These are phyloP conservation scores for Drosophila putrida DNA, from an alignment of 2,888 invertebrate genomes.

Conservation along the genomic window DNA sequence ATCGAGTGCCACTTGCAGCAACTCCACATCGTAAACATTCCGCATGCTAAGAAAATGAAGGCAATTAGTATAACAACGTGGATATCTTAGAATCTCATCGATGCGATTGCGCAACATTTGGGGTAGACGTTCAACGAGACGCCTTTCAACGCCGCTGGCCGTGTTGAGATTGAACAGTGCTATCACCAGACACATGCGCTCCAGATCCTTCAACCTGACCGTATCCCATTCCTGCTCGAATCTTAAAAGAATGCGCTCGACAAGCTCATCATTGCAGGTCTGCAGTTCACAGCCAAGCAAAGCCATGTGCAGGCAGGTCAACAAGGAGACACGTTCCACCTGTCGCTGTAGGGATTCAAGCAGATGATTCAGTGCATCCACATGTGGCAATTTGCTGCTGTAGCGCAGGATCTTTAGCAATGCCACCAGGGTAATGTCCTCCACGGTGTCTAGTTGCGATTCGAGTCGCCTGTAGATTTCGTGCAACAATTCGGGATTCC, in stretches of 20 bases:
- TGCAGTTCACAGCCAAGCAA: conserved; percentile 87
- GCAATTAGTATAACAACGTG: conserved; percentile 88
- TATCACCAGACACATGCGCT: conserved; percentile 88
- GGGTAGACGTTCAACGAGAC: conserved; percentile 85
- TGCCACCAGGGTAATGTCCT: conserved; percentile 89
- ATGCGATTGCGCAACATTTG: conserved; percentile 86
- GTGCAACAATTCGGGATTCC: conserved; percentile 86
- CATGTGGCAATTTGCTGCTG: conserved; percentile 86
- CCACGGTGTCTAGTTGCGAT: conserved; percentile 86
- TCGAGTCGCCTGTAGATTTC: conserved; percentile 87
- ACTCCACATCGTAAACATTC: conserved; percentile 87
- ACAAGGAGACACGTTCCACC: conserved; percentile 87
- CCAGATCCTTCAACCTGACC: conserved; percentile 90
- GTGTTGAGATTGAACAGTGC: conserved; percentile 88
- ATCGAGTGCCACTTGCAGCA: conserved; percentile 87
- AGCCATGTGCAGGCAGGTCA: conserved; percentile 89
- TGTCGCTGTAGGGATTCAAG: conserved; percentile 87
- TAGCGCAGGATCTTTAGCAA: conserved; percentile 88
- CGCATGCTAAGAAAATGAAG: conserved; percentile 88
- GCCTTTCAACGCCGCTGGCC: conserved; percentile 85
- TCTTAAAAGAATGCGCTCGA: conserved; percentile 86
- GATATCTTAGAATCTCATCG: conserved; percentile 87
- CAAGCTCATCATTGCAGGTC: conserved; percentile 85
- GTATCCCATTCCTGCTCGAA: conserved; percentile 86
- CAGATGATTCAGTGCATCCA: conserved; percentile 86